These are phyloP conservation scores for Erynnis tages DNA, from an alignment of 2,888 invertebrate genomes.

Conservation along the genomic window DNA sequence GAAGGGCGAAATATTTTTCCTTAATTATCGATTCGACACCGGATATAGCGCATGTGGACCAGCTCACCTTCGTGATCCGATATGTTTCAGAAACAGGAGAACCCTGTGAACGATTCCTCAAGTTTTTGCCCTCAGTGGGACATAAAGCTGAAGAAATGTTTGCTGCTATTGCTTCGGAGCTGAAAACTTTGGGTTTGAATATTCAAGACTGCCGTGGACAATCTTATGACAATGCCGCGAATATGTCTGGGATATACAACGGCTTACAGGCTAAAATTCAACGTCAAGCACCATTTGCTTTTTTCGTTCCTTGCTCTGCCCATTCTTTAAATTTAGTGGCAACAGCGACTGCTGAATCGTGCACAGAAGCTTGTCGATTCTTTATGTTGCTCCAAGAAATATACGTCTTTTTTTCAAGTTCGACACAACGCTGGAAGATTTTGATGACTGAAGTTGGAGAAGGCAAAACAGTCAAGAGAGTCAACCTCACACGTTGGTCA, in stretches of 20 bases:
- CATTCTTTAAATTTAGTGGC: conserved; percentile 33
- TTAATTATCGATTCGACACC: conserved; percentile 39
- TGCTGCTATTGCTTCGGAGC: not conserved
- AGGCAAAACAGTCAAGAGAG: conserved; percentile 38
- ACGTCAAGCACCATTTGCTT: too few relatives aligned
- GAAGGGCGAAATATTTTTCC: conserved; percentile 25
- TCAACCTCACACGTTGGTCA: conserved; percentile 43
- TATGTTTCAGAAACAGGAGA: not conserved
- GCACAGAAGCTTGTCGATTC: conserved; percentile 33
- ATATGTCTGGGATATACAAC: conserved; percentile 31
- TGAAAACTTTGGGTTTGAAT: conserved; percentile 18
- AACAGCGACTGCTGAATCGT: conserved; percentile 31
- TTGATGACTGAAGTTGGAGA: conserved; percentile 24
- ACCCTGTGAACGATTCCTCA: not conserved
- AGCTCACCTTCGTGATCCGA: conserved; percentile 31
- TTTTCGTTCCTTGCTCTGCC: conserved; percentile 26
- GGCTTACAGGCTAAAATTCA: conserved; percentile 7
- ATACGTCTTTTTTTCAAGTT: conserved; percentile 27
- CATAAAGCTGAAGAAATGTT: not conserved
- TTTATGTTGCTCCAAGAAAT: conserved; percentile 34
- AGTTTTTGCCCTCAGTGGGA: not conserved
- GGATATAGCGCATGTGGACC: conserved; percentile 34
- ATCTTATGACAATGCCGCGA: conserved; percentile 34
- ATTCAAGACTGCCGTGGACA: conserved; percentile 31
- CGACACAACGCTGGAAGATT: conserved; percentile 30